Conservation (phyloP, 2,888 invertebrate species). For the Muschampia plurimacula region DNA sequence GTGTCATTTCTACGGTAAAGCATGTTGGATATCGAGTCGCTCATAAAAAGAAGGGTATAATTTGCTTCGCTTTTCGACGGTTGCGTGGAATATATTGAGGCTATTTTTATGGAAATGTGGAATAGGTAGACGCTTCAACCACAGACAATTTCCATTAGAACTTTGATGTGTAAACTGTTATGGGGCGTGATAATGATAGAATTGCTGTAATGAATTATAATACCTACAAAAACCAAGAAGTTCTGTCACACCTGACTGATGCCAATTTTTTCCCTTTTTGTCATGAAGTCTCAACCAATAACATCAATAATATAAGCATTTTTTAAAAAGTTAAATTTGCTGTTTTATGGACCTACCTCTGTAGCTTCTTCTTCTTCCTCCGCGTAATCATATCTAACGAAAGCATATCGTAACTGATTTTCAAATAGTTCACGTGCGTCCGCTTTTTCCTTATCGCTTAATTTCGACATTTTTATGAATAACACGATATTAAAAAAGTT, state of each 20-base stretch:
- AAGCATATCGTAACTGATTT: slow-evolving; percentile 74
- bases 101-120: slow-evolving; percentile 44
- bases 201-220: not conserved
- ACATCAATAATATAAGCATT: too few species aligned
- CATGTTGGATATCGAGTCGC: slow-evolving; percentile 62
- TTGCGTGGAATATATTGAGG: slow-evolving; percentile 61
- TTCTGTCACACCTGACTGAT: too few species aligned
- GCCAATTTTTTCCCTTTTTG: too few species aligned
- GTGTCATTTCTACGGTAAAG: slow-evolving; percentile 58
- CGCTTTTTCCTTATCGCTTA: slow-evolving; percentile 64
- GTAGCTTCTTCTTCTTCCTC: slow-evolving; percentile 73
- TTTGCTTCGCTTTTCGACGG: slow-evolving; percentile 56
- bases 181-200: not conserved
- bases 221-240: too few species aligned
- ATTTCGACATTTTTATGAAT: slow-evolving; percentile 50
- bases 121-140: slow-evolving; percentile 22
- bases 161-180: not conserved
- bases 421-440: slow-evolving; percentile 77
- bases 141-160: slow-evolving; percentile 10
- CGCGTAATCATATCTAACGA: slow-evolving; percentile 68
- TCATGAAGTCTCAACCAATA: too few species aligned
- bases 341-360: slow-evolving; percentile 61
- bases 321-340: not conserved
- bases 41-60: slow-evolving; percentile 62
- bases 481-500: slow-evolving; percentile 9